Evolutionary conservation across 1,140 invertebrate genomes (phyloP).

Genomic region (Papilio helenus): DNA sequence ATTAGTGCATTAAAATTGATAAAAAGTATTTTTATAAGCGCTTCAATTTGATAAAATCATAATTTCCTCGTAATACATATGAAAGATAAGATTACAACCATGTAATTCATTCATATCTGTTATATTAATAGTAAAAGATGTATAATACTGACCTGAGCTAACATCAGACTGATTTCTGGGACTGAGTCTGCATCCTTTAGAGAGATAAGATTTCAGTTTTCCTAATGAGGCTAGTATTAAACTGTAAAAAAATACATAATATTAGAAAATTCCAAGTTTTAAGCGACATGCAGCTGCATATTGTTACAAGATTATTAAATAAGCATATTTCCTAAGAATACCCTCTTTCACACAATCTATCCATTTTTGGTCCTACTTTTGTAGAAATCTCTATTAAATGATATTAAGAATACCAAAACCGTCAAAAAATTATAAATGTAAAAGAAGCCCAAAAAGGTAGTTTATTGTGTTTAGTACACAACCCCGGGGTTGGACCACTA

Average conservation of each 20-base stretch:
- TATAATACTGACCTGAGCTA: conserved; percentile 84
- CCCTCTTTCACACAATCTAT: too few relatives aligned
- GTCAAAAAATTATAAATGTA: too few relatives aligned
- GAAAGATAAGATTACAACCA: not conserved
- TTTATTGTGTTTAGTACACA: too few relatives aligned
- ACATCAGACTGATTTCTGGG: conserved; percentile 87
- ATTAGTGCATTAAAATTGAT: not conserved
- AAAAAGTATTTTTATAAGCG: not conserved
- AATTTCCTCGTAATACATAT: not conserved
- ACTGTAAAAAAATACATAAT: conserved; percentile 52
- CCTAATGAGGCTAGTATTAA: conserved; percentile 94
- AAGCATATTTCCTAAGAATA: too few relatives aligned
- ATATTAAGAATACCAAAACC: too few relatives aligned
- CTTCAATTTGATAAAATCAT: not conserved
- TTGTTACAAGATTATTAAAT: too few relatives aligned
- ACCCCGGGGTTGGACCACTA: too few relatives aligned
- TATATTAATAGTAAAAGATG: not conserved
- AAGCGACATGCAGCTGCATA: too few relatives aligned
- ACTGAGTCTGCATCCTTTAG: conserved; percentile 87
- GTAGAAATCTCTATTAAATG: too few relatives aligned
- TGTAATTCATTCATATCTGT: not conserved
- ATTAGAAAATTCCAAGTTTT: too few relatives aligned
- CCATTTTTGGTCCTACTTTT: too few relatives aligned
- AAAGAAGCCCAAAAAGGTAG: too few relatives aligned
- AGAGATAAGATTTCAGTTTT: conserved; percentile 88